Conservation (phyloP, 2,797 vertebrate genomes). For the Melopsittacus undulatus region DNA sequence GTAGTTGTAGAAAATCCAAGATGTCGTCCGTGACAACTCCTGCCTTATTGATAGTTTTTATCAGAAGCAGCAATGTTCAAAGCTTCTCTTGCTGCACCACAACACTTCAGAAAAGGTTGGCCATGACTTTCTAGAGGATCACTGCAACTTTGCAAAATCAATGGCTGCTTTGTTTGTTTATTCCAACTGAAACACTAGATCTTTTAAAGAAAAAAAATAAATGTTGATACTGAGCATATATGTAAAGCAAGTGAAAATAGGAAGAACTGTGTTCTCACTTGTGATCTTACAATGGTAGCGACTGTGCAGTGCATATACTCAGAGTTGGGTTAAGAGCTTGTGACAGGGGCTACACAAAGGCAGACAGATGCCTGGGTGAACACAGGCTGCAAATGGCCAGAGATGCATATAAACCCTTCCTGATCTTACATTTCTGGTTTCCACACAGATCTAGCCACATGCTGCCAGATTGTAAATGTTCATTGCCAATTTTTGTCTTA, state of each 20-base stretch:
- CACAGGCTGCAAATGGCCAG: not conserved
- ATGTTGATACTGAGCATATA: not conserved
- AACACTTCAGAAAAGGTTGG: not conserved
- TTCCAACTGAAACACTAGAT: not conserved
- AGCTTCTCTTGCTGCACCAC: not conserved
- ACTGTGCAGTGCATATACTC: not conserved
- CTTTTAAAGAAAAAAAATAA: not conserved
- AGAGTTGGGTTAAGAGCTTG: not conserved
- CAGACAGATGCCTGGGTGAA: not conserved
- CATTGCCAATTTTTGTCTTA: not conserved
- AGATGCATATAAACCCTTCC: not conserved
- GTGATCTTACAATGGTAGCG: not conserved
- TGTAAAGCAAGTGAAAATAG: not conserved
- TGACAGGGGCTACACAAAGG: not conserved
- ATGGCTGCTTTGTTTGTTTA: not conserved
- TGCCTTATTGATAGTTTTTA: constrained; percentile 6
- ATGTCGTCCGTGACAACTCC: constrained; percentile 30
- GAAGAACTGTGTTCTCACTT: not conserved
- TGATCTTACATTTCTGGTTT: not conserved
- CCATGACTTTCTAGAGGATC: not conserved
- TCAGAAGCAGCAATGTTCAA: constrained; percentile 7
- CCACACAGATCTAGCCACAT: not conserved
- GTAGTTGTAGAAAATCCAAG: constrained; percentile 46
- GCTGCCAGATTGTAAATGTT: not conserved
- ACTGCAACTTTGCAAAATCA: not conserved